These are phyloP conservation scores for Dryocosmus kuriphilus DNA, from an alignment of 2,888 invertebrate species.

Conservation along the genomic window DNA sequence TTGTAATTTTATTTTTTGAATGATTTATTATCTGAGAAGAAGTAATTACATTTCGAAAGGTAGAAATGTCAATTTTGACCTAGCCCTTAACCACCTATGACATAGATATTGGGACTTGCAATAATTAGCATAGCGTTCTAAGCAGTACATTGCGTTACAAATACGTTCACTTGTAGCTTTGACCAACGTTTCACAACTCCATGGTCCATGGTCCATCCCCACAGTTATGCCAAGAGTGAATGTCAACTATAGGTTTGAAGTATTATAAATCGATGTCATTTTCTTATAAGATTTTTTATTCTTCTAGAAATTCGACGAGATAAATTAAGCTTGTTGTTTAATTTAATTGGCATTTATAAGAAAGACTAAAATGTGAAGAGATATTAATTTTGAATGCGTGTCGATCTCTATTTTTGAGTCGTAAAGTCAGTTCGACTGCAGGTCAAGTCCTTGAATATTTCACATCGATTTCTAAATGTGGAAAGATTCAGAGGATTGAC, in stretches of 20 bases:
- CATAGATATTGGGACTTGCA: background rate
- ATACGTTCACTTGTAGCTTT: slow-evolving; percentile 18
- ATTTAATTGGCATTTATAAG: background rate
- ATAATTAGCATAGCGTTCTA: background rate
- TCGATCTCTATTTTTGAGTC: background rate
- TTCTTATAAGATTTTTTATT: background rate
- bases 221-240: slow-evolving; percentile 4
- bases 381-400: background rate
- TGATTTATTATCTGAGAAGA: background rate
- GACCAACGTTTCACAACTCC: slow-evolving; percentile 22
- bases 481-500: background rate
- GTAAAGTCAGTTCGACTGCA: background rate
- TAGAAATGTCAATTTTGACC: background rate
- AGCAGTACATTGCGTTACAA: slow-evolving; percentile 21
- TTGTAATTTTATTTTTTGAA: background rate
- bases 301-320: background rate
- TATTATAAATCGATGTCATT: background rate
- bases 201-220: slow-evolving; percentile 33
- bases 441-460: slow-evolving; percentile 13
- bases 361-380: background rate
- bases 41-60: background rate
- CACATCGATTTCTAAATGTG: background rate
- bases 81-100: background rate
- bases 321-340: background rate
- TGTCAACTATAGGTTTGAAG: background rate